Evolutionary conservation across 92 coral and sea anemone genomes (phyloP).

Genomic region (Zoanthus sansibaricus): DNA sequence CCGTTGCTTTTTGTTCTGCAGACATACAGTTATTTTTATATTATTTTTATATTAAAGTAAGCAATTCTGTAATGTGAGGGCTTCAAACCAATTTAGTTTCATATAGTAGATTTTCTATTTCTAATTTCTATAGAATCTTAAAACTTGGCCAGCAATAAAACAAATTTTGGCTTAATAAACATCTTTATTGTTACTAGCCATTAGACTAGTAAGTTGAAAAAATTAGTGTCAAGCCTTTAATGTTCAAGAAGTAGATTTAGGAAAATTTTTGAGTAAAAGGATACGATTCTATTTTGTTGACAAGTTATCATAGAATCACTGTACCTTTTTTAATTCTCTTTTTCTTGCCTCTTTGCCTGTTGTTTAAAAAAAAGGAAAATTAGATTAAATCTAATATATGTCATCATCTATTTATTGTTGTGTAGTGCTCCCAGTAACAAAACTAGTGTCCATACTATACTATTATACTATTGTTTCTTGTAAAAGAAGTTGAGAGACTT

Average conservation of each 20-base stretch:
- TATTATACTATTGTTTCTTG: too few relatives aligned
- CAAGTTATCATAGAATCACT: too few relatives aligned
- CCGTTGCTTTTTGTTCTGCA: constrained; percentile 92
- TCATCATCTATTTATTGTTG: neutral
- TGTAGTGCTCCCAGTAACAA: too few relatives aligned
- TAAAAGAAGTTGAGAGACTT: too few relatives aligned
- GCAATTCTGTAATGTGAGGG: neutral
- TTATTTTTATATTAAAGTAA: neutral
- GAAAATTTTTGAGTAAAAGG: too few relatives aligned
- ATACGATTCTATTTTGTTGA: too few relatives aligned
- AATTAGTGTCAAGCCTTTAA: neutral
- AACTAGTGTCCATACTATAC: too few relatives aligned
- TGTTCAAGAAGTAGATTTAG: too few relatives aligned
- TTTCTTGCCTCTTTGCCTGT: constrained; percentile 97
- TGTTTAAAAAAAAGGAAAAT: neutral
- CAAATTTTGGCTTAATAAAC: too few relatives aligned
- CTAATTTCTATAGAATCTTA: too few relatives aligned
- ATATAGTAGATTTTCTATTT: too few relatives aligned
- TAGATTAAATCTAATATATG: neutral
- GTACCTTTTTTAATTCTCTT: constrained; percentile 93
- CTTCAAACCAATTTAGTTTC: neutral
- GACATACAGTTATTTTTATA: neutral
- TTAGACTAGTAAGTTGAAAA: neutral
- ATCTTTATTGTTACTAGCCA: neutral
- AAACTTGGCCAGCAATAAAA: too few relatives aligned